Evolutionary conservation across 2,888 invertebrate species (phyloP).

Genomic region (Metalampra italica): DNA sequence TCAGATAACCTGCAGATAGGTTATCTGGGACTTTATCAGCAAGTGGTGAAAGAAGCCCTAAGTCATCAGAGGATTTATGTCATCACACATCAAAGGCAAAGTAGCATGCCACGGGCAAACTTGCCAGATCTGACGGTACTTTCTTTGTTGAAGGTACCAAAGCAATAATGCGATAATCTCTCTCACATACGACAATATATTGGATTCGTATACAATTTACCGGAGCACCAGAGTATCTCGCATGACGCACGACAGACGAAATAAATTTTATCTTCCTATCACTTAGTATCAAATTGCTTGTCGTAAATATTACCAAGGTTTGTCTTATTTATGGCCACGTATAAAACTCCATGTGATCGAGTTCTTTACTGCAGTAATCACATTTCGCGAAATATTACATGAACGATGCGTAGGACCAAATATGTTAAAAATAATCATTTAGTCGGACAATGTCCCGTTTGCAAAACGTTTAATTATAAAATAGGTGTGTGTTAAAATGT

Average conservation of each 20-base stretch:
- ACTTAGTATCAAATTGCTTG: conserved; percentile 61
- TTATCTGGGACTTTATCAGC: too few relatives aligned
- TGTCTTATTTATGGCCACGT: conserved; percentile 63
- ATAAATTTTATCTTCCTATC: conserved; percentile 65
- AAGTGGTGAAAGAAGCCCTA: too few relatives aligned
- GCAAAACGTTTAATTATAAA: too few relatives aligned
- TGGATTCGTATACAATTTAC: conserved; percentile 28
- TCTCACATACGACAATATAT: conserved; percentile 12
- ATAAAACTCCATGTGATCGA: conserved; percentile 41
- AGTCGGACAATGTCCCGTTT: too few relatives aligned
- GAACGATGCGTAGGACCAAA: background rate
- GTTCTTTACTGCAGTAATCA: conserved; percentile 31
- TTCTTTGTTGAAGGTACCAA: too few relatives aligned
- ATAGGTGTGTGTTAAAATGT: too few relatives aligned
- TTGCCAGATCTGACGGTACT: too few relatives aligned
- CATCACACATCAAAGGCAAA: too few relatives aligned
- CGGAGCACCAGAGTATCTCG: conserved; percentile 26
- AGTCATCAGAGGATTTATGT: too few relatives aligned
- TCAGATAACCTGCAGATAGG: too few relatives aligned
- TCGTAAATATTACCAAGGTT: conserved; percentile 65
- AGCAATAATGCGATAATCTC: conserved; percentile 22
- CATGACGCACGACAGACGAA: conserved; percentile 30
- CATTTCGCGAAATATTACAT: conserved; percentile 13
- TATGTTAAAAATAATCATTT: background rate
- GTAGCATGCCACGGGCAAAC: too few relatives aligned